These are phyloP conservation scores for Epinephelus malabaricus DNA, from an alignment of 2,797 vertebrate genomes.

Conservation along the genomic window DNA sequence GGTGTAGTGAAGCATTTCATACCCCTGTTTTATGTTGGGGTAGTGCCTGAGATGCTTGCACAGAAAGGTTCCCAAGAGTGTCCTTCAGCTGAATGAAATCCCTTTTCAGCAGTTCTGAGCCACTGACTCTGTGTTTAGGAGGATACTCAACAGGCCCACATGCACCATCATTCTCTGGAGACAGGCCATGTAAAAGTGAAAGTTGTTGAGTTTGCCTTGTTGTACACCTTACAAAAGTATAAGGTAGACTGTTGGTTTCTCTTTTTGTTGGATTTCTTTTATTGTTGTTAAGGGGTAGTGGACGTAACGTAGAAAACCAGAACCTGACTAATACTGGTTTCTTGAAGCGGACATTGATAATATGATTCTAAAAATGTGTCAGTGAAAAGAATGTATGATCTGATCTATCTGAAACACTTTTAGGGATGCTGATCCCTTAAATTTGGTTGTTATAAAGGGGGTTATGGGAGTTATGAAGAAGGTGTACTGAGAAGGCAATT, in stretches of 20 bases:
- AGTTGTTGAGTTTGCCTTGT: slow-evolving; percentile 39
- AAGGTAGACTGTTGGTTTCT: not conserved
- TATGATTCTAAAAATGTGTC: not conserved
- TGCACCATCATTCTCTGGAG: slow-evolving; percentile 48
- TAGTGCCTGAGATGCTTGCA: slow-evolving; percentile 54
- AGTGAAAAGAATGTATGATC: not conserved
- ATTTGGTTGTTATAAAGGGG: not conserved
- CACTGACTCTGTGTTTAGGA: slow-evolving; percentile 69
- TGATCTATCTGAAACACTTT: not conserved
- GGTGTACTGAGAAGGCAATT: not conserved
- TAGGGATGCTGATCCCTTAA: not conserved
- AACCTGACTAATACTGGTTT: not conserved
- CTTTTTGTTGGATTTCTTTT: no score
- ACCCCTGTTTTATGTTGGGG: slow-evolving; percentile 69
- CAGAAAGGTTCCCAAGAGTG: slow-evolving; percentile 72
- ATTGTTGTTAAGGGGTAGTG: not conserved
- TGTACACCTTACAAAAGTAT: not conserved
- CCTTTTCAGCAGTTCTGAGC: slow-evolving; percentile 77
- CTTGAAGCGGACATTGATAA: not conserved
- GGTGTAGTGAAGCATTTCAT: slow-evolving; percentile 66
- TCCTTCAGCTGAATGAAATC: slow-evolving; percentile 73
- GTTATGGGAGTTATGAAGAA: no score
- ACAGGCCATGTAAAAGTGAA: slow-evolving; percentile 25
- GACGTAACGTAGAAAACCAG: not conserved
- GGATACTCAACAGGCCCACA: slow-evolving; percentile 56